phyloP scores from a whole-genome alignment of 2,797 vertebrate species.

The Cygnus olor region DNA sequence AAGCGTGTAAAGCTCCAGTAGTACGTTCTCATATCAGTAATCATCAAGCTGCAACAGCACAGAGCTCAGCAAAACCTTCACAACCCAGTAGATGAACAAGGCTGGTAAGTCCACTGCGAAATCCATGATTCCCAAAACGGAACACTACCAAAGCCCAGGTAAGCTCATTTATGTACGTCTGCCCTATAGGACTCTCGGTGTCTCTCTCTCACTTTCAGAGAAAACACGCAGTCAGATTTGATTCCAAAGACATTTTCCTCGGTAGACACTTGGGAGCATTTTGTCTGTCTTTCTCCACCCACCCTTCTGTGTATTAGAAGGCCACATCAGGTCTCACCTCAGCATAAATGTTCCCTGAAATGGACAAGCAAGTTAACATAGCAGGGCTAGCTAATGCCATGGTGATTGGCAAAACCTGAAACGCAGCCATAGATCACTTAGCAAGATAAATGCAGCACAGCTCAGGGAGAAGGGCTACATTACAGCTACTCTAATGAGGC shows the following conservation, averaged over 20 bases:
- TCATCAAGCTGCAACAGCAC: not conserved
- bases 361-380: not conserved
- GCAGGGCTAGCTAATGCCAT: not conserved
- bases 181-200: not conserved
- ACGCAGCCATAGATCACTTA: not conserved
- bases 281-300: not conserved
- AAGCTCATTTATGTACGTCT: not conserved
- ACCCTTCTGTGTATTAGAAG: not conserved
- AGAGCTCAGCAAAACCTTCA: not conserved
- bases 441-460: not conserved
- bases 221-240: not conserved
- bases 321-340: not conserved
- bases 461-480: not conserved
- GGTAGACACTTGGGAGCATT: not conserved
- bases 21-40: not conserved
- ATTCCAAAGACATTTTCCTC: not conserved
- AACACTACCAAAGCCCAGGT: not conserved
- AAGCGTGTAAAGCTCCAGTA: not conserved
- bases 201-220: not conserved
- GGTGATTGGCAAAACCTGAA: not conserved
- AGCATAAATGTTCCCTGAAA: not conserved
- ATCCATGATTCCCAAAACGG: not conserved
- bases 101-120: not conserved
- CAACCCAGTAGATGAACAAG: not conserved
- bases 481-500: not conserved